Base-by-base conservation (phyloP, 2,113 vertebrate genomes). In the Perca fluviatilis region DNA sequence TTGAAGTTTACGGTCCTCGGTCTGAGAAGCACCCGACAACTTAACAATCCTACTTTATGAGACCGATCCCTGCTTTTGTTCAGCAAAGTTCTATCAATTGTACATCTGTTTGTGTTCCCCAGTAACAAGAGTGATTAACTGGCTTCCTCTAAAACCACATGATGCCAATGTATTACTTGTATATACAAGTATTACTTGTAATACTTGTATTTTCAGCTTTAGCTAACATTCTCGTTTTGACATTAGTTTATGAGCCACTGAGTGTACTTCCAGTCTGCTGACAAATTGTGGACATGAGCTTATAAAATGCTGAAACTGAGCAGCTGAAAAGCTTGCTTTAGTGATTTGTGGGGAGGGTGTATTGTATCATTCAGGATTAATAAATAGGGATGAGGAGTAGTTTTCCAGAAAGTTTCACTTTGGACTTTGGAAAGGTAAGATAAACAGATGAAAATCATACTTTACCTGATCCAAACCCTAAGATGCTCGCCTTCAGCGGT, bases 381-480 rank as follows among this genome's bases (percentile, higher is more conserved):
- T 33, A 46, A 14, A 5, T 62, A 1, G 33, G 12, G 14, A 43
- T 43, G 18, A 49, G 4, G 36, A 14, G 4, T 54, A 18, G 19
- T 63, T 50, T 62, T 43, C 8, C 5, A 6, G 14, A 50, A 8
- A 12, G 4, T 2, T 51, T 43, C 33, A 33, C 25, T 27, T 19
- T 16, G 2, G 67, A 65, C 33, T n/a, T n/a, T n/a, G n/a, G n/a
- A 30, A 13, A 25, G 0, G 2, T 2, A 2, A 36, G 23, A 53
- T 33, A 1, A 56, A 46, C 1, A 25, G 5, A 65, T 2, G n/a
- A 63, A 50, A 8, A 4, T 2, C 23, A 16, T 23, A 7, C 30
- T 82, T 86, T 93, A 99, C 98, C 98, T 95, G 97, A 97, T 90
- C 98, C 98, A 79, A 98, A 99, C 0, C 92, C 87, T 15, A 94